A percentile compares a stretch with the other conserved stretches of the same genome.
Evolutionary conservation across 2,888 invertebrate genomes (phyloP).

Genomic region (Leptinotarsa juncta): DNA sequence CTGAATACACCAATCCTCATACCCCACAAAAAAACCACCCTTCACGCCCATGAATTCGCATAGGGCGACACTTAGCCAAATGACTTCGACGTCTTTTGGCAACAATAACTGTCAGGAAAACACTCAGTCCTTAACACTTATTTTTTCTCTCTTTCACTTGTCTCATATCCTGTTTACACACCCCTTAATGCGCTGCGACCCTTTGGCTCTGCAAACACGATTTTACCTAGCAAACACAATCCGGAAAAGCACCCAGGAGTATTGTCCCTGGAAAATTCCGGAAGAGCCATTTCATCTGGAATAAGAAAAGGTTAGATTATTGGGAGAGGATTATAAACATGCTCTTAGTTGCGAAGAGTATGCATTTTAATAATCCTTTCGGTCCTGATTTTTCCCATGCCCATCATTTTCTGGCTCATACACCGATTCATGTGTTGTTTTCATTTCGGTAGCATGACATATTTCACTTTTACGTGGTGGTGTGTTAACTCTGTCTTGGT

Average conservation of each 20-base stretch:
- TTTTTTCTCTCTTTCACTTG: constrained; percentile 47
- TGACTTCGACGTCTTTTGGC: constrained; percentile 58
- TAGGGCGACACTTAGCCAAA: constrained; percentile 61
- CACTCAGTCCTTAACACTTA: constrained; percentile 51
- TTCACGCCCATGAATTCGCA: constrained; percentile 26
- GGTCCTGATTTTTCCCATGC: too few relatives aligned
- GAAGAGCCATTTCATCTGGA: constrained; percentile 3
- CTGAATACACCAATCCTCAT: neutral
- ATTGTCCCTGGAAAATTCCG: neutral
- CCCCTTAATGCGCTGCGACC: constrained; percentile 34
- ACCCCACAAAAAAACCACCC: neutral
- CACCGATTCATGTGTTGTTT: too few relatives aligned
- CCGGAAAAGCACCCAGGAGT: constrained; percentile 1
- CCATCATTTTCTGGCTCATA: too few relatives aligned
- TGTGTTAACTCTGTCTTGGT: too few relatives aligned
- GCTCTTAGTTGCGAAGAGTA: too few relatives aligned
- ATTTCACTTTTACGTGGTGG: too few relatives aligned
- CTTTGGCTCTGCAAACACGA: constrained; percentile 15
- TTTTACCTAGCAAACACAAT: constrained; percentile 21
- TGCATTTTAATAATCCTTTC: too few relatives aligned
- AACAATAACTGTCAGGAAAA: constrained; percentile 55
- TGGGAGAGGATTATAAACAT: too few relatives aligned
- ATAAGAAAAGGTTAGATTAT: too few relatives aligned
- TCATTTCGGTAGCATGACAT: too few relatives aligned
- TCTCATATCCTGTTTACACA: constrained; percentile 50